phyloP scores from a whole-genome alignment of 2,888 invertebrate species.

The Clostera curtula region DNA sequence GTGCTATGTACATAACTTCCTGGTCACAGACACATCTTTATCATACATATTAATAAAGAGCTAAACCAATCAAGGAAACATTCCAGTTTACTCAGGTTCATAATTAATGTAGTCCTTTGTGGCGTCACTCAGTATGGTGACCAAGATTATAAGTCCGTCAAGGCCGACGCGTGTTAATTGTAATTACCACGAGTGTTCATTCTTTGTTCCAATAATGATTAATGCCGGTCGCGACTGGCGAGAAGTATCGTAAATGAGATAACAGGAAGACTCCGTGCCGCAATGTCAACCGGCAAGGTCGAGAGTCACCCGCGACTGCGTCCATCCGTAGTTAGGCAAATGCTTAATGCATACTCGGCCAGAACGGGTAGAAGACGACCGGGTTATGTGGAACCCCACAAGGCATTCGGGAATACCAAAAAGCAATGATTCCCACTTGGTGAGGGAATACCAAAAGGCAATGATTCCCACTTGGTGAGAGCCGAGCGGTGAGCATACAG shows the following conservation, averaged over 20 bases:
- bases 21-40: conserved; percentile 32
- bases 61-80: conserved; percentile 61
- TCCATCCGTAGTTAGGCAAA: no score
- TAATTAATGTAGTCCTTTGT: conserved; percentile 56
- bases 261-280: conserved; percentile 67
- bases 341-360: no score
- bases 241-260: conserved; percentile 65
- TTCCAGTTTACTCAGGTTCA: conserved; percentile 43
- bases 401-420: no score
- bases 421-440: no score
- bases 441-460: no score
- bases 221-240: conserved; percentile 62
- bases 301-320: conserved; percentile 17
- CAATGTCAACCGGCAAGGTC: conserved; percentile 65
- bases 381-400: no score
- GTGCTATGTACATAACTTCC: conserved; percentile 28
- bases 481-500: no score
- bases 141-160: conserved; percentile 40
- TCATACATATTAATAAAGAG: conserved; percentile 38
- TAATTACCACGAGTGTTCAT: conserved; percentile 73
- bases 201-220: conserved; percentile 74
- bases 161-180: conserved; percentile 67
- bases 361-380: no score
- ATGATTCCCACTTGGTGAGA: no score
- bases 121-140: conserved; percentile 45